Evolutionary conservation across 2,888 invertebrate genomes (phyloP), one percentile per base, ranked within the genome.

Genomic region (Eristalis pertinax): DNA sequence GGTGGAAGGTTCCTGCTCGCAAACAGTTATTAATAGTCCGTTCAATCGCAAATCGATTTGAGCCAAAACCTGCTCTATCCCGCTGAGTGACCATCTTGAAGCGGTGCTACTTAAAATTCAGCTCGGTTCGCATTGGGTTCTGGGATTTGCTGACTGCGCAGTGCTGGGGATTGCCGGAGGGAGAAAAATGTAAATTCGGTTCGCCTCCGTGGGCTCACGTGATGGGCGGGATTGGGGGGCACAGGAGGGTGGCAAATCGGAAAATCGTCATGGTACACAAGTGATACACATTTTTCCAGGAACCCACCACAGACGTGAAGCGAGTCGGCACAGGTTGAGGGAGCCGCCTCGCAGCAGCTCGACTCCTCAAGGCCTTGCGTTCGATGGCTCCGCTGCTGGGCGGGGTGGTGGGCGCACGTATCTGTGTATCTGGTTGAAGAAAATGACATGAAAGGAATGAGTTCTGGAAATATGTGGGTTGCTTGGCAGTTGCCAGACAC

Each of bases 11-110:
- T 63, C 32, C 62, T 78, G 62, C 62, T 78, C 70, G 74, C 83
- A 80, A 87, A 80, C 87, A 79, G 83, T 87, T 87, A 87, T 87
- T 87, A 87, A 87, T 87, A 87, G 87, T 84, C 73, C 72, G 83
- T 83, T 79, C 87, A 83, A 79, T 87, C 64, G 83, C 83, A 87
- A 87, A 87, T 87, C 87, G 87, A 87, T 87, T 87, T 80, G 73
- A 83, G 83, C 80, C 79, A 72, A 76, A 83, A 72, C 79, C 87
- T 67, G 68, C 67, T 35, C 19, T 19, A 73, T 78, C 73, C 43
- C 50, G 43, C 60, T 65, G 82, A 77, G 62, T 76, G 73, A 64
- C 65, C 77, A 58, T 74, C 64, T 56, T 50, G 78, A 29, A 70
- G 82, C 19, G 56, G 8, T 56, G 56, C 82, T 82, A 82, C 86